Conservation (phyloP, 2,797 vertebrate genomes). For the Zalophus californianus region DNA sequence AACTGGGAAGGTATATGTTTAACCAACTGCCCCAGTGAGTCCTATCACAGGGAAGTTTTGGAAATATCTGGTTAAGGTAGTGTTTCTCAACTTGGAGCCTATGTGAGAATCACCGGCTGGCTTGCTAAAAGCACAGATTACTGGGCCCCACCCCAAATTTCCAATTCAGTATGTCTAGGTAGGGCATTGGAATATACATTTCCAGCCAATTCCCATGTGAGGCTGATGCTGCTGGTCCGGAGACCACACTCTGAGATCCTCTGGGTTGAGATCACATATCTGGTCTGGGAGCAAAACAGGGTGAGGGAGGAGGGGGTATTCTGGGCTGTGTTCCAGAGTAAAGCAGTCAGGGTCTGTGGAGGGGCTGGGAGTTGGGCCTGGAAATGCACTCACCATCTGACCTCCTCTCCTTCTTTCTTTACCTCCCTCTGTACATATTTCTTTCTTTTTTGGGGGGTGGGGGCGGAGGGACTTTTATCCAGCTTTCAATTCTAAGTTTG, state of each 20-base stretch:
- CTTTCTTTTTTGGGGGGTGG: neutral
- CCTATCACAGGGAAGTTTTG: neutral
- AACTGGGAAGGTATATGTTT: neutral
- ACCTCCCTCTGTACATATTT: accelerated
- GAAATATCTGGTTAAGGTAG: neutral
- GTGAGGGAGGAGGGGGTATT: neutral
- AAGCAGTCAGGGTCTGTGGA: accelerated
- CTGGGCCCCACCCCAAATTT: neutral
- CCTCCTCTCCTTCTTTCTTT: neutral
- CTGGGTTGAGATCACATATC: neutral
- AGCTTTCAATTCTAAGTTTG: neutral
- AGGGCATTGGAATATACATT: neutral
- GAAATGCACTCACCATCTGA: neutral
- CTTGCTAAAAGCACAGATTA: neutral
- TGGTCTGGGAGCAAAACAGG: neutral
- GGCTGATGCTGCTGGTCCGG: accelerated
- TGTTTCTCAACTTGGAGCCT: neutral
- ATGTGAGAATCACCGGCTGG: neutral
- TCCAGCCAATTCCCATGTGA: neutral
- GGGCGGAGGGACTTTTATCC: neutral
- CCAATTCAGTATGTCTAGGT: neutral
- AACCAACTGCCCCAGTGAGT: neutral
- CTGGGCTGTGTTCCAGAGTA: neutral
- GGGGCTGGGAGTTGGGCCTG: accelerated
- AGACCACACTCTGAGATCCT: neutral